Evolutionary conservation across 37 sponge, comb jelly and placozoan species (phyloP).

Genomic region (Ianthella basta): DNA sequence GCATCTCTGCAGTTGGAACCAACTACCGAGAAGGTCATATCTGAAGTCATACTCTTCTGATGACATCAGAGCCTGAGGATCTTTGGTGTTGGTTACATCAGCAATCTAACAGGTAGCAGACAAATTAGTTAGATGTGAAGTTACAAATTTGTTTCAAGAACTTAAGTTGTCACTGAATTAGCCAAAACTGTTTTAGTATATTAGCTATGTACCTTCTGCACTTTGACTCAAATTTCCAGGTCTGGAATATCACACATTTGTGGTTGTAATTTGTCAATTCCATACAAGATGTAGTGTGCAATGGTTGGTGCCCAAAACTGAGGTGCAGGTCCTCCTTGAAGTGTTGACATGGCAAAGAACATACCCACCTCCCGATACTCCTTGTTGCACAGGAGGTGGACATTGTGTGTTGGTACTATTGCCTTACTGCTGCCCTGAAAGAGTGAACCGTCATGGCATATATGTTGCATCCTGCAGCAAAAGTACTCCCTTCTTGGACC

Average conservation of each 20-base stretch:
- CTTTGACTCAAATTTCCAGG: neutral
- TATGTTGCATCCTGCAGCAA: neutral
- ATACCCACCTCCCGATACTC: conserved; percentile 26
- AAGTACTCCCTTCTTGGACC: conserved; percentile 26
- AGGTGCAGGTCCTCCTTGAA: conserved; percentile 22
- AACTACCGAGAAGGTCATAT: neutral
- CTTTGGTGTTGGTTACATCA: too few species aligned
- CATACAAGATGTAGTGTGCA: conserved; percentile 10
- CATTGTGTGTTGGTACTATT: neutral
- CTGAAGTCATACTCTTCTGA: neutral
- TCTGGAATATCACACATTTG: neutral
- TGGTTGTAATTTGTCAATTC: conserved; percentile 4
- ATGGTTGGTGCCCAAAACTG: conserved; percentile 6
- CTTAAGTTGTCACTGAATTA: too few species aligned
- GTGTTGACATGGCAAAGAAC: conserved; percentile 17
- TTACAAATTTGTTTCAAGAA: too few species aligned
- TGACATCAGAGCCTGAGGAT: too few species aligned
- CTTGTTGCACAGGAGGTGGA: conserved; percentile 7
- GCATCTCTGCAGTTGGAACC: conserved; percentile 13
- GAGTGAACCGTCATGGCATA: neutral
- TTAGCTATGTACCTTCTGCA: neutral
- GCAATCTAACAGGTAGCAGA: too few species aligned
- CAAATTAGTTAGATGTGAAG: too few species aligned
- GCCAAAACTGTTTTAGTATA: too few species aligned
- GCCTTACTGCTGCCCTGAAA: neutral